Conservation (phyloP, 1,140 invertebrate genomes). For the Pseudoatta argentina region DNA sequence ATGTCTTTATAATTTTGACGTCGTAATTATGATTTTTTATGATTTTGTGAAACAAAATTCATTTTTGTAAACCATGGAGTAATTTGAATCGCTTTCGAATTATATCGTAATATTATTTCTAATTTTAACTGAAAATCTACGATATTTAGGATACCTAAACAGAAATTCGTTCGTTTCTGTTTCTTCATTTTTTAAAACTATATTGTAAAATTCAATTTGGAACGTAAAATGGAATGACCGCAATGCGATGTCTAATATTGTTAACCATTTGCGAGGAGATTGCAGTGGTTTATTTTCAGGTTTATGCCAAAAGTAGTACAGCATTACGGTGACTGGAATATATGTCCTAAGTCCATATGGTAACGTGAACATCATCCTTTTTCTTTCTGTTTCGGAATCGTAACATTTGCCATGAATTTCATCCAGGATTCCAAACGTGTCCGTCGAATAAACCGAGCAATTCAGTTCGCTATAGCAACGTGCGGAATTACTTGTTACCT, state of each 20-base stretch:
- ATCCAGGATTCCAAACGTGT: slow-evolving; percentile 66
- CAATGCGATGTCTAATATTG: background rate
- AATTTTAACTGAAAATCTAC: background rate
- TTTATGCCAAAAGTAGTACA: background rate
- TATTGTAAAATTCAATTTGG: background rate
- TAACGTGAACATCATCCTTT: slow-evolving; percentile 40
- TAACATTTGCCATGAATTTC: slow-evolving; percentile 25
- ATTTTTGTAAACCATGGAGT: background rate
- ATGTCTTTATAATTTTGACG: background rate
- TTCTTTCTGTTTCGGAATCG: slow-evolving; percentile 45
- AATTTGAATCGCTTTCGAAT: background rate
- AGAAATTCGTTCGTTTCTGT: background rate
- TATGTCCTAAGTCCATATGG: slow-evolving; percentile 9
- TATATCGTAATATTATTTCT: background rate
- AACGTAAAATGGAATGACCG: background rate
- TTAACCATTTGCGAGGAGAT: background rate
- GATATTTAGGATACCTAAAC: background rate
- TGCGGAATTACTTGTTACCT: slow-evolving; percentile 61
- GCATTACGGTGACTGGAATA: background rate
- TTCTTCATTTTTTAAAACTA: background rate
- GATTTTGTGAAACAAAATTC: background rate
- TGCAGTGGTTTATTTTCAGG: background rate
- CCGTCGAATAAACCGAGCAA: slow-evolving; percentile 64
- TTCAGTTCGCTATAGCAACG: slow-evolving; percentile 50
- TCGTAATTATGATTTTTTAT: background rate